Conservation (phyloP, 1,140 invertebrate genomes). For the Nomia melanderi region DNA sequence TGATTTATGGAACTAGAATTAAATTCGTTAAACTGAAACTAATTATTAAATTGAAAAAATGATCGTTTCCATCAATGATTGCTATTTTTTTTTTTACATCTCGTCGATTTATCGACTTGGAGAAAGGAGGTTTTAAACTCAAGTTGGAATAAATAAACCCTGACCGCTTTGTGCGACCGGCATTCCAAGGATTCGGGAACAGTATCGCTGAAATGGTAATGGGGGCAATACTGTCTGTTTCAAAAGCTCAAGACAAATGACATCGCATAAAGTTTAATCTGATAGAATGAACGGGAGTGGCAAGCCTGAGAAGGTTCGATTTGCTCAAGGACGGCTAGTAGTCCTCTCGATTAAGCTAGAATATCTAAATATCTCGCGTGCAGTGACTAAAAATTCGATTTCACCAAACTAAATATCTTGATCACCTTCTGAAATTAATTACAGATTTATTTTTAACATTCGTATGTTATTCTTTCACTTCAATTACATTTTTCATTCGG, state of each 20-base stretch:
- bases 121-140: conserved; percentile 1
- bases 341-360: background rate
- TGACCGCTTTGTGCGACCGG: background rate
- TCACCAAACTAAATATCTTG: background rate
- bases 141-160: background rate
- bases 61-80: conserved; percentile 15
- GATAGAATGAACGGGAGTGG: conserved; percentile 10
- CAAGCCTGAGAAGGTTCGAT: conserved; percentile 1
- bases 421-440: background rate
- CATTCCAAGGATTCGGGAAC: conserved; percentile 17
- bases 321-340: background rate
- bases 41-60: conserved; percentile 51
- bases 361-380: background rate
- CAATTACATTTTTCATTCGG: no score
- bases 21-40: conserved; percentile 16
- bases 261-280: conserved; percentile 23
- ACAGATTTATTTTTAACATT: background rate
- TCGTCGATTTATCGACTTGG: background rate
- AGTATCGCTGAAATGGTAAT: background rate
- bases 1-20: conserved; percentile 16
- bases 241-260: conserved; percentile 20
- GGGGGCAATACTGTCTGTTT: background rate
- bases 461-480: no score
- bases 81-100: background rate
- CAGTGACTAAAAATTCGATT: background rate